Base-by-base conservation (phyloP, 2,797 vertebrate species). In the Leptoclinus maculatus region DNA sequence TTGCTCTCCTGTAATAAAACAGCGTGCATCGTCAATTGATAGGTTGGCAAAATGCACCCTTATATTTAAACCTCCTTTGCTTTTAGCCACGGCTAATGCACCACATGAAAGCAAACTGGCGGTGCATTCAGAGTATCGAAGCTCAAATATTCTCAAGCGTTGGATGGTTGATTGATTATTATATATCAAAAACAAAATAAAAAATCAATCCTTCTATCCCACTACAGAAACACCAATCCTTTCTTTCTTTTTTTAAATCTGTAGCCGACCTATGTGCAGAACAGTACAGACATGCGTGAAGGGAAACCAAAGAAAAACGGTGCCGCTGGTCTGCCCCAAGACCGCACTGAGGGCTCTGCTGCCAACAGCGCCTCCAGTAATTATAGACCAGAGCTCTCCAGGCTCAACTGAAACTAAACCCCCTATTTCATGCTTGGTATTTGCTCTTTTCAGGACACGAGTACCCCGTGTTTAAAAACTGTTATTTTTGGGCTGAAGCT, bases 301-400 rank as follows among this genome's bases (percentile, higher is more conserved):
- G 81, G 85, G 83, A 87, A 86, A 82, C 75, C 82, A 85, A 79
- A 89, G 83, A 84, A 75, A 83, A 88, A 88, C 79, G 90, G 92
- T 94, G 92, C 93, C 83, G 71, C 45, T 70, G 87, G 86, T 92
- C 85, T 93, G 91, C 83, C 88, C 83, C 62, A 70, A 88, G 83
- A 93, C 94, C 90, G 83, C 93, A 93, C 84, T 49, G 57, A 78
- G 74, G 39, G 49, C 80, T 84, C 73, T 56, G 71, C 87, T 92
- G 91, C 92, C 94, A 94, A 75, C 91, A 88, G 82, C 89, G 92
- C 89, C 91, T 93, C 82, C 84, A 89, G 88, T 94, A 95, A 94
- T 95, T 94, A 94, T 84, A 94, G 94, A 88, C 74, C 83, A 87
- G 88, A 75, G 85, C 89, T 88, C 88, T 91, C 83, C 90, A 88